Base-by-base conservation (phyloP, 2,888 invertebrate species). In the Ametastegia equiseti region DNA sequence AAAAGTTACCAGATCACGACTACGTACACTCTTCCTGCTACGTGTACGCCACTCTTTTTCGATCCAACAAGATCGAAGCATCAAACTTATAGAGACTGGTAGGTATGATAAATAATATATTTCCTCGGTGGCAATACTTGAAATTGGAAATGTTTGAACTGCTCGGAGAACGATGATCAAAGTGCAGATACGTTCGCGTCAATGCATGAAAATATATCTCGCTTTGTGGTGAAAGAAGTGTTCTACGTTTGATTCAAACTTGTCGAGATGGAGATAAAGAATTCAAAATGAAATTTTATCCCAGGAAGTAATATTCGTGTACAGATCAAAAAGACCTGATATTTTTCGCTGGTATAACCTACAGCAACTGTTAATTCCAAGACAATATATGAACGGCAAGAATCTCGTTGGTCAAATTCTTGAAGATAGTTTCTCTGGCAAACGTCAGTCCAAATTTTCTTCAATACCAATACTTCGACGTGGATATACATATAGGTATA, bases 1-100 rank as follows among this genome's bases (percentile, higher is more conserved):
- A 67, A 67, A 67, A 67, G 39, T 67, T 36, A 39, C 67, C 39
- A 19, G 67, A 60, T 60, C 39, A 27, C n/a, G 9, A 67, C 11
- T n/a, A n/a, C n/a, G n/a, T n/a, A n/a, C n/a, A n/a, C n/a, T n/a
- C n/a, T 67, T 67, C 23, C 39, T n/a, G n/a, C 67, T 7, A 39
- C 39, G 36, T 39, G 39, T n/a, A 67, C n/a, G 67, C 39, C 30
- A 11, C 27, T 30, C 60, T 30, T 19, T 3, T 23, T 11, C 1
- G 9, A 30, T 60, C 30, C 30, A 60, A 15, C 3, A 27, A 13
- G 60, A 13, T 60, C 13, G 15, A 30, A 60, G 13, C 30, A 30
- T 60, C 27, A 30, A 60, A 60, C 30, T 60, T 30, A n/a, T n/a
- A 4, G 4, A 60, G 15, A 9, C 15, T 60, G 60, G 23, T 11